These are phyloP conservation scores for Sitobion miscanthi DNA, from an alignment of 1,140 invertebrate species.

Conservation along the genomic window DNA sequence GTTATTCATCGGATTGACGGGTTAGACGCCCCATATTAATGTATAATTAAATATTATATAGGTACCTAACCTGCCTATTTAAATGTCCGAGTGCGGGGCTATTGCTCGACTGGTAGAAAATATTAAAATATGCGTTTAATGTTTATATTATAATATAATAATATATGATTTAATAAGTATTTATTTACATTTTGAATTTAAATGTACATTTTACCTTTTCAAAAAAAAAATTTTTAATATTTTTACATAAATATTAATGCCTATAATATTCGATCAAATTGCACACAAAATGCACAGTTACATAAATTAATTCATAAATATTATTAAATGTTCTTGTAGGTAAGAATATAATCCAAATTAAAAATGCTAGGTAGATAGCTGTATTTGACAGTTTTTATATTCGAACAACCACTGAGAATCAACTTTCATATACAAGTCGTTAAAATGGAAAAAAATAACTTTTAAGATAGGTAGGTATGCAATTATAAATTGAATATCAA, in stretches of 20 bases:
- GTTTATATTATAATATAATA: not conserved
- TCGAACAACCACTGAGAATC: too few relatives aligned
- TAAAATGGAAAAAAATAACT: not conserved
- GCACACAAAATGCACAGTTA: not conserved
- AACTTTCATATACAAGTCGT: not conserved
- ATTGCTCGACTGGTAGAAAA: not conserved
- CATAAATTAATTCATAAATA: not conserved
- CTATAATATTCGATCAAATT: not conserved
- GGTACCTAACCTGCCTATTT: not conserved
- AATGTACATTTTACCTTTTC: not conserved
- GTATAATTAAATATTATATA: not conserved
- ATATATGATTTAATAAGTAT: not conserved
- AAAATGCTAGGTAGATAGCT: too few relatives aligned
- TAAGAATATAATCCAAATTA: too few relatives aligned
- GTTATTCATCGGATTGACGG: slow-evolving; percentile 89
- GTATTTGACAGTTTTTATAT: not conserved
- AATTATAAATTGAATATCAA: not conserved
- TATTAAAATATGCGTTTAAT: not conserved
- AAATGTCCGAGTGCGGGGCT: not conserved
- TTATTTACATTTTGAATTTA: not conserved
- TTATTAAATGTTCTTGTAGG: not conserved
- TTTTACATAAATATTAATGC: not conserved
- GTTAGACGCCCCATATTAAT: slow-evolving; percentile 63
- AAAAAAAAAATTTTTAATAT: not conserved
- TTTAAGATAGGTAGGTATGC: not conserved